phyloP scores from a whole-genome alignment of 2,113 vertebrate species.

The Zootoca vivipara region DNA sequence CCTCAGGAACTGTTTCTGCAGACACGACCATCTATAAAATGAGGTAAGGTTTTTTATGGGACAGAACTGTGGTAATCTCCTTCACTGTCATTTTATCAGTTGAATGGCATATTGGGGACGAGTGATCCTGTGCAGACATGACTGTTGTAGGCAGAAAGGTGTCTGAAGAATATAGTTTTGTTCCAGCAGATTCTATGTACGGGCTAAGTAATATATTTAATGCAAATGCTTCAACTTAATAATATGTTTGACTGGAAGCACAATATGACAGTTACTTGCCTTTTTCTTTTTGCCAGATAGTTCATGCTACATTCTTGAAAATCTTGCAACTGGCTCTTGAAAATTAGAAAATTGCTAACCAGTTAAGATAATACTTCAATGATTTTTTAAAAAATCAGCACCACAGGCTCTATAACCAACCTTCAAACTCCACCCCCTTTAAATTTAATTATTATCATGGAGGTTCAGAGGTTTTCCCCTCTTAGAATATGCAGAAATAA shows the following conservation, averaged over 20 bases:
- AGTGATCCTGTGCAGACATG: not conserved
- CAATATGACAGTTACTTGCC: not conserved
- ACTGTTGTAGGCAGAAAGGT: not conserved
- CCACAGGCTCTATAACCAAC: constrained; percentile 54
- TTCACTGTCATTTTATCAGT: no score
- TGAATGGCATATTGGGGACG: no score
- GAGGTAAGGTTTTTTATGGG: no score
- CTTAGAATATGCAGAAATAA: constrained; percentile 52
- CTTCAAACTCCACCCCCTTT: constrained; percentile 57
- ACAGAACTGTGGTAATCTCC: no score
- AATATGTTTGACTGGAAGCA: not conserved
- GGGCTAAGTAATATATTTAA: not conserved
- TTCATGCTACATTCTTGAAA: not conserved
- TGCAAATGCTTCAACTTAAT: not conserved
- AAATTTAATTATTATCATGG: constrained; percentile 70
- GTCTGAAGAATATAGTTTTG: not conserved
- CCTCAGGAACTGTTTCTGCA: no score
- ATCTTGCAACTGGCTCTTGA: constrained; percentile 16
- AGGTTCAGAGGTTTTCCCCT: constrained; percentile 59
- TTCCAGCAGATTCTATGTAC: not conserved
- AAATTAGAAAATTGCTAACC: constrained; percentile 27
- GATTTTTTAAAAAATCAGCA: constrained; percentile 1
- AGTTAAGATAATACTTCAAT: constrained; percentile 44
- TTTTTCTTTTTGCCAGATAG: not conserved
- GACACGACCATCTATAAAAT: no score